Evolutionary conservation across 2,797 vertebrate species (phyloP).

Genomic region (Lemur catta): DNA sequence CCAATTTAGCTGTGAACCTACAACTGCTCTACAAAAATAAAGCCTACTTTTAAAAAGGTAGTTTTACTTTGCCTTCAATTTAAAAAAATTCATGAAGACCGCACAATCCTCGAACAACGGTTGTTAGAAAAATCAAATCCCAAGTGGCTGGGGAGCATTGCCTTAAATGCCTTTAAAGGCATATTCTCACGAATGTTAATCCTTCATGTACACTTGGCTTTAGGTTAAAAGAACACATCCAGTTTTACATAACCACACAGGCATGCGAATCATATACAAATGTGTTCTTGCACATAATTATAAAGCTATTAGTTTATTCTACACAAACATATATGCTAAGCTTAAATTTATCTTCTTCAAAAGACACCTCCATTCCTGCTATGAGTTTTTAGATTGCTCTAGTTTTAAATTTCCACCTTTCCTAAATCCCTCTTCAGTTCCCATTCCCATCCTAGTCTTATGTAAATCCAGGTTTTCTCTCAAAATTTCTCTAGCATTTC

Average conservation of each 20-base stretch:
- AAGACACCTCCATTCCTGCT: background rate
- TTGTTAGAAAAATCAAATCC: slow-evolving; percentile 21
- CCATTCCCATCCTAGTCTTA: background rate
- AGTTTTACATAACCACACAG: slow-evolving; percentile 54
- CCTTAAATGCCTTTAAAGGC: slow-evolving; percentile 60
- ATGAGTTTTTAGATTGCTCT: background rate
- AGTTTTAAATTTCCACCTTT: background rate
- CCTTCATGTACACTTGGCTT: slow-evolving; percentile 41
- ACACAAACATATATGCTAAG: slow-evolving; percentile 39
- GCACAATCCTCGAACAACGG: background rate
- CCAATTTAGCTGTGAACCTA: background rate
- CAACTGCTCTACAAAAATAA: background rate
- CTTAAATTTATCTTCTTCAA: slow-evolving; percentile 38
- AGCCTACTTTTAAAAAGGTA: background rate
- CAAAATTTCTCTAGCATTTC: background rate
- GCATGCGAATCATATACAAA: slow-evolving; percentile 59
- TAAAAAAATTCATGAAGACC: background rate
- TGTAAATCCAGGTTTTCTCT: background rate
- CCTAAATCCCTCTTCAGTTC: background rate
- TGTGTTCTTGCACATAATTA: slow-evolving; percentile 66
- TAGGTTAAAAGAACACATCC: slow-evolving; percentile 44
- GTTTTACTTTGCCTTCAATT: background rate
- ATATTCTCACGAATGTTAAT: slow-evolving; percentile 29
- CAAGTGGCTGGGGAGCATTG: slow-evolving; percentile 15
- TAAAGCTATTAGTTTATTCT: slow-evolving; percentile 56